phyloP scores from a whole-genome alignment of 1,140 invertebrate species.

The Leptestheria dahalacensis region DNA sequence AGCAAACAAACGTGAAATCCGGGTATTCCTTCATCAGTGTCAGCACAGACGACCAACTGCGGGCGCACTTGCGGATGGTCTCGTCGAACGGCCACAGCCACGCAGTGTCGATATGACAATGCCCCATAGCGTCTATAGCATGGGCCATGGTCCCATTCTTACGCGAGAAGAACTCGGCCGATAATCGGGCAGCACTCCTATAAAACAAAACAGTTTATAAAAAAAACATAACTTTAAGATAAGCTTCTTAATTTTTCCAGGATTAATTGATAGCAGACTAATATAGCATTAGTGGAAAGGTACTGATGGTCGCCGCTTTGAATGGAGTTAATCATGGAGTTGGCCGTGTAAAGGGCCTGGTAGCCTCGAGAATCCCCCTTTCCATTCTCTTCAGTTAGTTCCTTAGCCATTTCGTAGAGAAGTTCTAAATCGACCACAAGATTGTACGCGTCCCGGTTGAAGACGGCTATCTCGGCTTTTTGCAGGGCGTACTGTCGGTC shows the following conservation, averaged over 20 bases:
- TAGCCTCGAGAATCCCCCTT: slow-evolving; percentile 29
- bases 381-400: slow-evolving; percentile 23
- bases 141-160: slow-evolving; percentile 34
- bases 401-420: slow-evolving; percentile 27
- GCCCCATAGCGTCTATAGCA: slow-evolving; percentile 35
- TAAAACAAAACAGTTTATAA: too few relatives aligned
- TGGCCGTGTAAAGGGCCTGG: slow-evolving; percentile 35
- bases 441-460: slow-evolving; percentile 30
- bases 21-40: slow-evolving; percentile 36
- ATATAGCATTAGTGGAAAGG: neutral
- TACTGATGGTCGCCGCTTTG: slow-evolving; percentile 19
- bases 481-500: slow-evolving; percentile 28
- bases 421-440: slow-evolving; percentile 33
- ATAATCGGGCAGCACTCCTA: slow-evolving; percentile 29
- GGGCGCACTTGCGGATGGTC: slow-evolving; percentile 38
- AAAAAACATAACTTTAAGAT: too few relatives aligned
- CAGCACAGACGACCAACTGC: slow-evolving; percentile 34
- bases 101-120: slow-evolving; percentile 40
- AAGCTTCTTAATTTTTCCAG: too few relatives aligned
- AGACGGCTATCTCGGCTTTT: slow-evolving; percentile 31
- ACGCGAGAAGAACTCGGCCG: slow-evolving; percentile 30
- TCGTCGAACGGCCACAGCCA: slow-evolving; percentile 42
- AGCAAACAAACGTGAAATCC: slow-evolving; percentile 35
- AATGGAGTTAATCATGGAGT: slow-evolving; percentile 33
- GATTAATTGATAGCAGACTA: too few relatives aligned